Conservation (phyloP, 53 echinoderm and acorn worm species). For the Temnopleurus reevesii region DNA sequence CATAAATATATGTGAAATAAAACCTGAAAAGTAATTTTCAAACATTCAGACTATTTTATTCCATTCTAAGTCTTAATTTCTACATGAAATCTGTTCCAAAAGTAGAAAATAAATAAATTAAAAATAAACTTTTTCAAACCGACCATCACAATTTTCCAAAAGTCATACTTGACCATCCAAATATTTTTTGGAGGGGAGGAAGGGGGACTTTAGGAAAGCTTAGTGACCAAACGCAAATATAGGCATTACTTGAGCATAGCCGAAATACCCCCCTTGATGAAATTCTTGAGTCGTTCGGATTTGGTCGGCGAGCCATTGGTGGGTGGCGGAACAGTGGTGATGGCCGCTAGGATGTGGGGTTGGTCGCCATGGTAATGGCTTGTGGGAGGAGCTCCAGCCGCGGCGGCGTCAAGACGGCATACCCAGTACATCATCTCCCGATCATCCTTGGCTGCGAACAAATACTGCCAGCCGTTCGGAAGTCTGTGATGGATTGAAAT, state of each 20-base stretch:
- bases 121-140: too few species aligned
- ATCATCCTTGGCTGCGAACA: conserved; percentile 84
- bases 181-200: too few species aligned
- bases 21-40: too few species aligned
- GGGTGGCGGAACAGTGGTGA: conserved; percentile 65
- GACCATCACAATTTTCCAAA: too few species aligned
- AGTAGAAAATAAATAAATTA: too few species aligned
- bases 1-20: too few species aligned
- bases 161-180: too few species aligned
- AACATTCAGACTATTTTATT: too few species aligned
- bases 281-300: conserved; percentile 73
- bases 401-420: conserved; percentile 74
- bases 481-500: conserved; percentile 54
- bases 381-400: conserved; percentile 42
- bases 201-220: too few species aligned
- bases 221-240: neutral
- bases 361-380: neutral
- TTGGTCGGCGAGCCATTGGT: conserved; percentile 78
- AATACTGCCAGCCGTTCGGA: conserved; percentile 69
- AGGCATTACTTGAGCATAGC: conserved; percentile 69
- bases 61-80: too few species aligned
- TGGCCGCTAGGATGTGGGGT: neutral
- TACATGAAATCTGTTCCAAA: too few species aligned
- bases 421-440: conserved; percentile 95
- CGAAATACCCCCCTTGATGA: conserved; percentile 75